Conservation (phyloP, 2,888 invertebrate genomes). For the Zygaena filipendulae region DNA sequence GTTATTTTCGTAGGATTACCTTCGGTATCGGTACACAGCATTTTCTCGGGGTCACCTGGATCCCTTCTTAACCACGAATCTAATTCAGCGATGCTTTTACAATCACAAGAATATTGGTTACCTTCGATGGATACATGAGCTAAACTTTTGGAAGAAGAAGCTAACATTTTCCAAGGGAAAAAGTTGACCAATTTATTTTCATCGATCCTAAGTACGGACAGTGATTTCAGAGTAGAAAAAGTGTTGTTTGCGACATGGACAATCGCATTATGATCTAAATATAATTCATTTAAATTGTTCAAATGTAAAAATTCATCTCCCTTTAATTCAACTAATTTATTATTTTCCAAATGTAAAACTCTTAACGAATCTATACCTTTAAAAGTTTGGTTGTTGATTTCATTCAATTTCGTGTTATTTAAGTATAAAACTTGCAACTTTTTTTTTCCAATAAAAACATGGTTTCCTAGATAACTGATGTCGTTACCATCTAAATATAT, state of each 20-base stretch:
- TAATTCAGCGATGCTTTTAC: conserved; percentile 76
- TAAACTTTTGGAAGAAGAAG: conserved; percentile 67
- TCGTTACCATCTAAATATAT: conserved; percentile 88
- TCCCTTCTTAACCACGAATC: conserved; percentile 76
- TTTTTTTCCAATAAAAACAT: conserved; percentile 88
- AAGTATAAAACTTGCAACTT: conserved; percentile 80
- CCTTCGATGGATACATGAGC: conserved; percentile 79
- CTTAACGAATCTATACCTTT: conserved; percentile 80
- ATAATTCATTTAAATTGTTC: conserved; percentile 78
- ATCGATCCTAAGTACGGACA: conserved; percentile 79
- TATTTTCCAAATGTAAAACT: conserved; percentile 82
- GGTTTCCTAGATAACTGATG: conserved; percentile 80
- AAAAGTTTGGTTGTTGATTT: conserved; percentile 83
- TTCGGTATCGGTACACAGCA: conserved; percentile 73
- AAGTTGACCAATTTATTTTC: conserved; percentile 82
- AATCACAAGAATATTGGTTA: conserved; percentile 87
- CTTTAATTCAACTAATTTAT: conserved; percentile 76
- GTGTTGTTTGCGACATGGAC: conserved; percentile 80
- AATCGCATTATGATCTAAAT: conserved; percentile 83
- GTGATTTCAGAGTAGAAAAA: conserved; percentile 77
- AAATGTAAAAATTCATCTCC: conserved; percentile 85
- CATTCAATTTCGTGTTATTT: conserved; percentile 79
- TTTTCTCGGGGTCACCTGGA: conserved; percentile 74
- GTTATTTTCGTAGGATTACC: conserved; percentile 63
- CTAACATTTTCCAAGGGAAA: conserved; percentile 76